Conservation (phyloP, 2,797 vertebrate genomes). For the Momotus momota region DNA sequence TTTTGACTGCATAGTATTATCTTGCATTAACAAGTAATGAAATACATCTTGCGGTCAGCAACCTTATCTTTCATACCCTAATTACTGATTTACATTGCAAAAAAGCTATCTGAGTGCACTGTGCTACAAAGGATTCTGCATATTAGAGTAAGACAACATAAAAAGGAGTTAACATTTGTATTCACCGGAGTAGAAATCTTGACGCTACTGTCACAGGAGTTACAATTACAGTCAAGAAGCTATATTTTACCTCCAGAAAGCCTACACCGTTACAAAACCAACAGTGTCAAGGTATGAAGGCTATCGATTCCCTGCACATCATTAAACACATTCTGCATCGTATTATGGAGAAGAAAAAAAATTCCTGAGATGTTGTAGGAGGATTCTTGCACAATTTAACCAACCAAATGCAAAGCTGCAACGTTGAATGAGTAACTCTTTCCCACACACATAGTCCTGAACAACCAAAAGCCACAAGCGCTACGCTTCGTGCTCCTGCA, state of each 20-base stretch:
- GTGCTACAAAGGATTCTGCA: neutral
- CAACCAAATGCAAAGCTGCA: conserved; percentile 20
- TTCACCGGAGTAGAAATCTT: neutral
- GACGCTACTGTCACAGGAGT: neutral
- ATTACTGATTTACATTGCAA: neutral
- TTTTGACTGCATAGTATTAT: neutral
- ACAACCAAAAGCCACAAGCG: neutral
- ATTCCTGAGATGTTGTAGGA: neutral
- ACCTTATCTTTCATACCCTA: neutral
- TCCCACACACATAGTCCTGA: neutral
- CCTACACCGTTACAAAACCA: neutral
- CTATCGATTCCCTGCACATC: neutral
- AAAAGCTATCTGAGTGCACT: neutral
- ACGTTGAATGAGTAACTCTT: conserved; percentile 11
- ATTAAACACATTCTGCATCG: neutral
- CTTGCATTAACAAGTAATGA: neutral
- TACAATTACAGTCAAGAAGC: neutral
- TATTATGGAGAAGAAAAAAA: neutral
- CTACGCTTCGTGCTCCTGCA: neutral
- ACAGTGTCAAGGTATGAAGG: neutral
- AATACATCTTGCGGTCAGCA: neutral
- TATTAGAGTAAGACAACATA: neutral
- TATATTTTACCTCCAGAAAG: neutral
- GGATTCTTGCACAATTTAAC: conserved; percentile 20
- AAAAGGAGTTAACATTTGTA: neutral